Percentiles rank a stretch among this genome's conserved stretches.
These are phyloP conservation scores for Kryptolebias marmoratus DNA, from an alignment of 2,113 vertebrate species.

Conservation along the genomic window DNA sequence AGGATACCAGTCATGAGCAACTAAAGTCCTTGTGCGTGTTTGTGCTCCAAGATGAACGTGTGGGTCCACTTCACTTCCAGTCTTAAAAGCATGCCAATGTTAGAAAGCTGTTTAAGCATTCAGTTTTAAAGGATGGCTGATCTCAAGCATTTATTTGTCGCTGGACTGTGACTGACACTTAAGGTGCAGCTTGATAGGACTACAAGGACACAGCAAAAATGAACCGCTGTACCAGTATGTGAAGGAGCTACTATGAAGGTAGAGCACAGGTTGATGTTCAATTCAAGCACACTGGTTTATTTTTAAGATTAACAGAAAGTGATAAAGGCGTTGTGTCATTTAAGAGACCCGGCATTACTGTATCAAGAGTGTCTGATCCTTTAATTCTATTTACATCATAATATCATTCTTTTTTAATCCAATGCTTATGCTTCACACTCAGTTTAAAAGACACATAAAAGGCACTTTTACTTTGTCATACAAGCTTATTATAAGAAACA, in stretches of 20 bases:
- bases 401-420: too few species aligned
- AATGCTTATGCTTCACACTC: too few species aligned
- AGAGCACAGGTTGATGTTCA: neutral
- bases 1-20: neutral
- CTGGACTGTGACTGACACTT: slow-evolving; percentile 48
- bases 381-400: neutral
- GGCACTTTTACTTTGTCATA: too few species aligned
- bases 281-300: neutral
- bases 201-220: slow-evolving; percentile 51
- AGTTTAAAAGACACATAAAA: too few species aligned
- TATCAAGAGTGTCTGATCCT: neutral
- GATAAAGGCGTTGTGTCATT: neutral
- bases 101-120: slow-evolving; percentile 36
- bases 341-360: neutral
- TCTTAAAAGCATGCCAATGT: slow-evolving; percentile 43
- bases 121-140: slow-evolving; percentile 61
- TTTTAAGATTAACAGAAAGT: slow-evolving; percentile 8
- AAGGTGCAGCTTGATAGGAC: slow-evolving; percentile 57
- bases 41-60: slow-evolving; percentile 12
- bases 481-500: too few species aligned
- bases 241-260: slow-evolving; percentile 1
- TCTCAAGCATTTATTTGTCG: slow-evolving; percentile 56
- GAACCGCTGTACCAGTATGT: neutral
- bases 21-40: slow-evolving; percentile 36
- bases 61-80: slow-evolving; percentile 10